Percentiles rank a stretch among this genome's conserved stretches.
These are phyloP conservation scores for Unio delphinus DNA, from an alignment of 2,888 invertebrate species.

Conservation along the genomic window DNA sequence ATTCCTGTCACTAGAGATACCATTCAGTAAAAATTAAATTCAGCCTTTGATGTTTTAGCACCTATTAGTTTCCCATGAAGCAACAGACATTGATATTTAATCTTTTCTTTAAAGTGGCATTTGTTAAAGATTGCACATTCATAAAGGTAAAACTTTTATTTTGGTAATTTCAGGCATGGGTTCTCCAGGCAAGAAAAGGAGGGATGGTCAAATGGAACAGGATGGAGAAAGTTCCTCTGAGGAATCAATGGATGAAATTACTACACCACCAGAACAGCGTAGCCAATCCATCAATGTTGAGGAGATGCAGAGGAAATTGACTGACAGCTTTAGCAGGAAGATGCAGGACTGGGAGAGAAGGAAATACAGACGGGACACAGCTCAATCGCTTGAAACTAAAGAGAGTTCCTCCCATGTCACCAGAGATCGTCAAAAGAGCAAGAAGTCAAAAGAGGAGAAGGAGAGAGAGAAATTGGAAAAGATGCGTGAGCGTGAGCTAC, in stretches of 20 bases:
- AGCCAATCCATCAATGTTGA: conserved; percentile 63
- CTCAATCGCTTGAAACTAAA: conserved; percentile 44
- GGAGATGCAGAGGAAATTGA: conserved; percentile 76
- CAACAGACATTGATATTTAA: too few relatives aligned
- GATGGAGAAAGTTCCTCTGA: conserved; percentile 35
- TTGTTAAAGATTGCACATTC: too few relatives aligned
- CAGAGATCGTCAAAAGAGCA: conserved; percentile 45
- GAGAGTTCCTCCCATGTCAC: conserved; percentile 21
- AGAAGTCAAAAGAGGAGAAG: conserved; percentile 52
- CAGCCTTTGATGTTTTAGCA: too few relatives aligned
- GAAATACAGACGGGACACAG: conserved; percentile 54
- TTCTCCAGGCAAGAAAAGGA: conserved; percentile 17
- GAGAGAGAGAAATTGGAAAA: conserved; percentile 53
- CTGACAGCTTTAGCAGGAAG: conserved; percentile 88
- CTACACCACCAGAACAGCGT: conserved; percentile 18
- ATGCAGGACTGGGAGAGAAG: conserved; percentile 85
- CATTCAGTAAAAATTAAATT: too few relatives aligned
- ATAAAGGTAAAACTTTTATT: background rate
- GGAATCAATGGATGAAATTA: conserved; percentile 35
- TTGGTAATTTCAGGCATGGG: conserved; percentile 8
- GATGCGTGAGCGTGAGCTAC: conserved; percentile 53
- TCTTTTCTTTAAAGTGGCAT: too few relatives aligned
- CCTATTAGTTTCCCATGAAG: too few relatives aligned
- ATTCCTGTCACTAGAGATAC: too few relatives aligned
- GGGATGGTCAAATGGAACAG: conserved; percentile 27